These are phyloP conservation scores for Azemiops feae DNA, from an alignment of 2,113 vertebrate species.

Conservation along the genomic window DNA sequence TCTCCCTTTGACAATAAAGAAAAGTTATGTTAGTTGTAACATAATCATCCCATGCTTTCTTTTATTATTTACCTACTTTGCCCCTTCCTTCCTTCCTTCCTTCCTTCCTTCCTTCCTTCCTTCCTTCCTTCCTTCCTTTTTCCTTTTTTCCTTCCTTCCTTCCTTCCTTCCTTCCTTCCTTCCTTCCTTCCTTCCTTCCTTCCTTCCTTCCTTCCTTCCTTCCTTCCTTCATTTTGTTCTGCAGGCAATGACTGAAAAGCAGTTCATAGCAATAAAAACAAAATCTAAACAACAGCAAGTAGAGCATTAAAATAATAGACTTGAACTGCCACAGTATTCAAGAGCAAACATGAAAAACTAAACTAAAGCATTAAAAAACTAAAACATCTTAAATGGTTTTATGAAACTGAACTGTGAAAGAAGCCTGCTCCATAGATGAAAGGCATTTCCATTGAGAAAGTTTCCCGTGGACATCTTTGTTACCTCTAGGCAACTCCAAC, in stretches of 20 bases:
- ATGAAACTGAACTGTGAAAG: not conserved
- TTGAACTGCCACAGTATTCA: not conserved
- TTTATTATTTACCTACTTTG: not conserved
- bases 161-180: too few relatives aligned
- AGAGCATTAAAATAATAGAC: not conserved
- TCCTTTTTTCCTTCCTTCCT: not conserved
- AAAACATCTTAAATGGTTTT: not conserved
- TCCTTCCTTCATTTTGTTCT: not conserved
- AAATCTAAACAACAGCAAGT: too few relatives aligned
- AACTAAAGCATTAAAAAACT: not conserved
- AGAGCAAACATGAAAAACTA: not conserved
- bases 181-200: not conserved
- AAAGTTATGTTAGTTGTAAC: not conserved
- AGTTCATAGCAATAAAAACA: too few relatives aligned
- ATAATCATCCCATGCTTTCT: not conserved
- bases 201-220: not conserved
- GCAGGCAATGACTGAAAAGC: too few relatives aligned
- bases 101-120: too few relatives aligned
- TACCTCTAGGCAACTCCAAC: not conserved
- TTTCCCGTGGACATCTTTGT: not conserved
- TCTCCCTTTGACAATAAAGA: not conserved
- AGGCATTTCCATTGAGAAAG: not conserved
- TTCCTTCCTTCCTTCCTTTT: too few relatives aligned
- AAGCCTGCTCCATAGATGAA: not conserved
- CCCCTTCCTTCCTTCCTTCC: too few relatives aligned